These are phyloP conservation scores for Strix aluco DNA, from an alignment of 2,113 vertebrate species.

Conservation along the genomic window DNA sequence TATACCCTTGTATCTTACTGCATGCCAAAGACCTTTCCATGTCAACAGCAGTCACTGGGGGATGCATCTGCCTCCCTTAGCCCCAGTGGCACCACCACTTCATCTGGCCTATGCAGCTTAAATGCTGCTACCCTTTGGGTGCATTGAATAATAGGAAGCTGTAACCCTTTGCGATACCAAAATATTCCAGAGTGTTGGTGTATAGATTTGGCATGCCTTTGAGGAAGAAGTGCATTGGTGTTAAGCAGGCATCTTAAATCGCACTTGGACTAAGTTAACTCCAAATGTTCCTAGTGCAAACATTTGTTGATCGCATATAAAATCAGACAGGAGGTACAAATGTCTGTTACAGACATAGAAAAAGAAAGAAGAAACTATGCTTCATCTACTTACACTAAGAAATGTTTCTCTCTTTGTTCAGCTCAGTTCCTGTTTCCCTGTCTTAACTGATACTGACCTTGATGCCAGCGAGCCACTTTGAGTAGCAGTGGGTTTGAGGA, in stretches of 20 bases:
- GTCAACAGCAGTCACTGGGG: background rate
- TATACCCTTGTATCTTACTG: fast-evolving
- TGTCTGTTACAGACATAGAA: background rate
- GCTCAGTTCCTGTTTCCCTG: background rate
- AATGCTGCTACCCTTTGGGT: background rate
- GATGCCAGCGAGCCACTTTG: background rate
- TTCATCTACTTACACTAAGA: background rate
- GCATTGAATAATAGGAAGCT: background rate
- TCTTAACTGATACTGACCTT: background rate
- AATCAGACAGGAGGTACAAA: background rate
- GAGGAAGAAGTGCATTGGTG: background rate
- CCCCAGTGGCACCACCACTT: background rate
- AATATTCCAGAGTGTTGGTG: background rate
- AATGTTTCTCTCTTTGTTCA: background rate
- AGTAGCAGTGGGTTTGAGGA: background rate
- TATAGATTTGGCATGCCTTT: background rate
- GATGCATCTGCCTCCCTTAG: background rate
- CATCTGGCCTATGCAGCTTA: too few relatives aligned
- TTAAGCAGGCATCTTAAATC: background rate
- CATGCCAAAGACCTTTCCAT: background rate
- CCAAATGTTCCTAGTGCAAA: background rate
- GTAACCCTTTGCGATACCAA: background rate
- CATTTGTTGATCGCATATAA: background rate
- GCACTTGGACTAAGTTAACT: background rate
- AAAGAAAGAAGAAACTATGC: background rate